Percentiles rank a stretch among this genome's conserved stretches.
Evolutionary conservation across 2,888 invertebrate genomes (phyloP).

Genomic region (Drosophila cyrtoloma): DNA sequence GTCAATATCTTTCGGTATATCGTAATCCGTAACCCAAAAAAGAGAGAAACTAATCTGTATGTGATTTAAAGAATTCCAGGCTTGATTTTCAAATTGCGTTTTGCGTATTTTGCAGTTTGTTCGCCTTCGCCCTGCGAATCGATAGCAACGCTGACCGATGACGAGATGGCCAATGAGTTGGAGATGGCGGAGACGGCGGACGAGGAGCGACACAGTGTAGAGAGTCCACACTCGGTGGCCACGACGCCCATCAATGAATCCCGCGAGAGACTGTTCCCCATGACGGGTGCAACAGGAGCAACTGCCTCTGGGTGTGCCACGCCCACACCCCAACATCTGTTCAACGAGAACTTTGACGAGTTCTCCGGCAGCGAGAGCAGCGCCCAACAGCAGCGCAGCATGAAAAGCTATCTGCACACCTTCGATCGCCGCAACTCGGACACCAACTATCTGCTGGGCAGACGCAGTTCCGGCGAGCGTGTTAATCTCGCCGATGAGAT

Average conservation of each 20-base stretch:
- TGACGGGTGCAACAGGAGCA: slow-evolving; percentile 76
- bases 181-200: slow-evolving; percentile 41
- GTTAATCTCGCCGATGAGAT: slow-evolving; percentile 93
- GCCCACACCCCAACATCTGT: slow-evolving; percentile 75
- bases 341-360: slow-evolving; percentile 76
- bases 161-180: slow-evolving; percentile 83
- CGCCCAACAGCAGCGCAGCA: slow-evolving; percentile 74
- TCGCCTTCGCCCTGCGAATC: slow-evolving; percentile 93
- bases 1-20: not conserved
- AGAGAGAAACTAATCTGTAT: slow-evolving; percentile 35
- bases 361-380: slow-evolving; percentile 72
- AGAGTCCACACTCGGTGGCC: slow-evolving; percentile 65
- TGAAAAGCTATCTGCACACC: slow-evolving; percentile 85
- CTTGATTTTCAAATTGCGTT: slow-evolving; percentile 14
- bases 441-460: slow-evolving; percentile 88
- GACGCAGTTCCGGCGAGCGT: slow-evolving; percentile 87
- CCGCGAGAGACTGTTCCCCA: slow-evolving; percentile 83
- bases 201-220: slow-evolving; percentile 59
- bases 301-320: slow-evolving; percentile 72
- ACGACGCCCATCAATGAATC: slow-evolving; percentile 83
- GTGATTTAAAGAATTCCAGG: slow-evolving; percentile 1
- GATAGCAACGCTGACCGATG: slow-evolving; percentile 89
- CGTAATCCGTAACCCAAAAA: slow-evolving; percentile 16
- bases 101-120: slow-evolving; percentile 87
- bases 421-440: slow-evolving; percentile 92